Percentiles rank a stretch among this genome's conserved stretches.
These are phyloP conservation scores for Carapus acus DNA, from an alignment of 2,797 vertebrate species.

Conservation along the genomic window DNA sequence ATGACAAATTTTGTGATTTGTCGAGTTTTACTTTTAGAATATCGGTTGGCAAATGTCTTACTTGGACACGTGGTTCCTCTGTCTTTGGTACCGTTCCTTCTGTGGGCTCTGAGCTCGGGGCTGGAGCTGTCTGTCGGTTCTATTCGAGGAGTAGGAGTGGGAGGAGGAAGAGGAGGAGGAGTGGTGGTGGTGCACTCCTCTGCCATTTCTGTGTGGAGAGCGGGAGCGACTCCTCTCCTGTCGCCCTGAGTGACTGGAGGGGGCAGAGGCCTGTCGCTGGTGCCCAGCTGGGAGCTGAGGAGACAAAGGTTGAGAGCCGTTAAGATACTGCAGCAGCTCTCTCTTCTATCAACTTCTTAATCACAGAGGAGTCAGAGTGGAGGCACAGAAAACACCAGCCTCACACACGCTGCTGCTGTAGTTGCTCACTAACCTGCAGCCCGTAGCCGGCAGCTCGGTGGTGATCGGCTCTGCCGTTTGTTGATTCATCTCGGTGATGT, in stretches of 20 bases:
- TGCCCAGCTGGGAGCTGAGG: conserved; percentile 68
- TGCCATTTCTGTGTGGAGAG: conserved; percentile 65
- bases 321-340: not conserved
- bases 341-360: too few species aligned
- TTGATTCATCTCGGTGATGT: conserved; percentile 59
- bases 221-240: conserved; percentile 66
- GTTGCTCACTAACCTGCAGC: conserved; percentile 73
- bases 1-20: too few species aligned
- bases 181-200: conserved; percentile 40
- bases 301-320: not conserved
- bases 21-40: too few species aligned
- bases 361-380: not conserved
- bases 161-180: conserved; percentile 33
- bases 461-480: conserved; percentile 33
- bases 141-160: conserved; percentile 44
- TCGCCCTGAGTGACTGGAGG: conserved; percentile 39
- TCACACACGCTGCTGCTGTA: not conserved
- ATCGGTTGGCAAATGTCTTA: too few species aligned
- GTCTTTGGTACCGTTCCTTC: conserved; percentile 65
- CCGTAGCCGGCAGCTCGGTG: conserved; percentile 76
- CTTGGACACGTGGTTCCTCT: conserved; percentile 73
- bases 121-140: conserved; percentile 56
- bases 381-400: too few species aligned
- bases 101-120: conserved; percentile 57
- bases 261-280: conserved; percentile 49